Evolutionary conservation across 2,888 invertebrate genomes (phyloP).

Genomic region (Eupithecia exiguata): DNA sequence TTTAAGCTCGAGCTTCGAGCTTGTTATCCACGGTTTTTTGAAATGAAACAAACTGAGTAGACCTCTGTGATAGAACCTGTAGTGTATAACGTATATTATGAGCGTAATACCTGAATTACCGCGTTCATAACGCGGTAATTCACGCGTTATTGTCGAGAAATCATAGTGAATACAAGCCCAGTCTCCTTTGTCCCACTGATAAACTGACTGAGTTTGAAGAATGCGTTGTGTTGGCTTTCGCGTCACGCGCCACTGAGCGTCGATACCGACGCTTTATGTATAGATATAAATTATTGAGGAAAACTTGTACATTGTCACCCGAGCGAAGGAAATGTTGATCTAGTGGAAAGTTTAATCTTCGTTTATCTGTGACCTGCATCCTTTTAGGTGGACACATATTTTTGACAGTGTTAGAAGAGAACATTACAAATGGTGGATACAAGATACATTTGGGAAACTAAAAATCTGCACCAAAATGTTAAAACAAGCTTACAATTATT

Average conservation of each 20-base stretch:
- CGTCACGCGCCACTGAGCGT: constrained; percentile 42
- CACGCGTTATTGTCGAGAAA: background rate
- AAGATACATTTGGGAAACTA: background rate
- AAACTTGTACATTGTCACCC: constrained; percentile 15
- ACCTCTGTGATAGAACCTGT: background rate
- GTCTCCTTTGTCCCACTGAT: constrained; percentile 13
- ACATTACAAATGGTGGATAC: background rate
- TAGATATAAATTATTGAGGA: constrained; percentile 27
- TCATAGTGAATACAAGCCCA: background rate
- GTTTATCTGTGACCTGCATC: constrained; percentile 11
- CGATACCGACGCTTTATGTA: constrained; percentile 17
- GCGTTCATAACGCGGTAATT: background rate
- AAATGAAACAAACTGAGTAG: background rate
- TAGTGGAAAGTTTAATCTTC: constrained; percentile 10
- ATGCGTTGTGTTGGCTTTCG: constrained; percentile 44
- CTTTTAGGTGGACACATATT: background rate
- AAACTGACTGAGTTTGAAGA: constrained; percentile 33
- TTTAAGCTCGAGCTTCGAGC: background rate
- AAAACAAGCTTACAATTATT: too few species aligned
- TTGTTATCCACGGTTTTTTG: background rate
- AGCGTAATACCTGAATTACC: too few species aligned
- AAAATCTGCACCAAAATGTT: too few species aligned
- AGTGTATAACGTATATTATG: background rate
- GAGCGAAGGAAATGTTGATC: constrained; percentile 8
- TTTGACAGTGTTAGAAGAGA: background rate